Conservation (phyloP, 2,797 vertebrate genomes). For the Cephalopachus bancanus region DNA sequence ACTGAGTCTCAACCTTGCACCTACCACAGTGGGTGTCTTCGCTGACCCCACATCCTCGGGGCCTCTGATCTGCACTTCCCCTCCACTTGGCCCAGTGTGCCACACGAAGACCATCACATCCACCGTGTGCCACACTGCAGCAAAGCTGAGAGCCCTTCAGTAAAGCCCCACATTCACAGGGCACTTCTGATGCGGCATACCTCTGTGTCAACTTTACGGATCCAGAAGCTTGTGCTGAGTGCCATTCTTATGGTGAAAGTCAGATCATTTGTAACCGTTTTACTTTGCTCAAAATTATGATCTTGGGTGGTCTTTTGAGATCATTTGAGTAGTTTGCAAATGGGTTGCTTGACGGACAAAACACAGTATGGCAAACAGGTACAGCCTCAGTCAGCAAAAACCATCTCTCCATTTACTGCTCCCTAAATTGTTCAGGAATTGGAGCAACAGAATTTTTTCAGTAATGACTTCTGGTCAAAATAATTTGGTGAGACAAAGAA, state of each 20-base stretch:
- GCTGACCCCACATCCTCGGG: background rate
- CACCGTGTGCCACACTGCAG: rapidly evolving
- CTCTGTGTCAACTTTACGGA: background rate
- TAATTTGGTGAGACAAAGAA: constrained; percentile 8
- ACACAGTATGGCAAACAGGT: background rate
- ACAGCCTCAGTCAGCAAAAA: background rate
- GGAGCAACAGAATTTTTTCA: background rate
- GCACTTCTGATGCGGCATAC: background rate
- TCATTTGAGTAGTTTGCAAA: background rate
- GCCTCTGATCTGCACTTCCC: background rate
- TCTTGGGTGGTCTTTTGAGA: background rate
- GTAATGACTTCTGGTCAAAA: constrained; percentile 12
- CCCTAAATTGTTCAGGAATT: background rate
- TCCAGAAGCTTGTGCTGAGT: background rate
- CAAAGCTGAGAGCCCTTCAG: background rate
- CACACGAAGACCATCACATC: background rate
- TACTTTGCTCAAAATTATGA: constrained; percentile 29
- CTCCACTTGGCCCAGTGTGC: too few species aligned
- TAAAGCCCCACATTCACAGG: background rate
- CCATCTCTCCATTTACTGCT: background rate
- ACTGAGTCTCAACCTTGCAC: background rate
- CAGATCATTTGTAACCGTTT: background rate
- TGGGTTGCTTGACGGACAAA: constrained; percentile 39
- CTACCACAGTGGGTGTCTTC: background rate
- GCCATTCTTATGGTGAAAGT: background rate